These are phyloP conservation scores for Paracanthobrama guichenoti DNA, from an alignment of 2,113 vertebrate genomes.

Conservation along the genomic window DNA sequence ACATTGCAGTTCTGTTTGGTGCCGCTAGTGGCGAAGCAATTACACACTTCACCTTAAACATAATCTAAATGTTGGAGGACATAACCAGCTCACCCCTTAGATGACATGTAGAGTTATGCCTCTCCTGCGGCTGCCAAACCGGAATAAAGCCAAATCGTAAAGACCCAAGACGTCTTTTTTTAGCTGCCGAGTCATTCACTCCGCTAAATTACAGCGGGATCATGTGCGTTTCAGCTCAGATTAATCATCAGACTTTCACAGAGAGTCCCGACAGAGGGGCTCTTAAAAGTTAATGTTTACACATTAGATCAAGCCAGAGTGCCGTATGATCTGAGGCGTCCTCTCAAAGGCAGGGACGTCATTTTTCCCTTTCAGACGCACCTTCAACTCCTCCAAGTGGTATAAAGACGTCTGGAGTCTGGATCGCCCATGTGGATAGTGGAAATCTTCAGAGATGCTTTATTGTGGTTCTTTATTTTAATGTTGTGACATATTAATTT, in stretches of 20 bases:
- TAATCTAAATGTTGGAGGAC: not conserved
- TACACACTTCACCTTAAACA: not conserved
- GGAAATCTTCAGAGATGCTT: not conserved
- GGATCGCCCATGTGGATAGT: not conserved
- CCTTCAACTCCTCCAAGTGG: not conserved
- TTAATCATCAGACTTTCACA: conserved; percentile 38
- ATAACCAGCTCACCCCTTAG: not conserved
- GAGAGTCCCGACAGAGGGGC: conserved; percentile 4
- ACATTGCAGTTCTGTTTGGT: not conserved
- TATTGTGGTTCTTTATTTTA: not conserved
- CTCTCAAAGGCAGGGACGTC: not conserved
- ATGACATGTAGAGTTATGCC: not conserved
- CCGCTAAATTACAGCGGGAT: conserved; percentile 13
- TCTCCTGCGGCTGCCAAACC: conserved; percentile 23
- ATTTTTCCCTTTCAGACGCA: not conserved
- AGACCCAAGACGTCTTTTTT: conserved; percentile 14
- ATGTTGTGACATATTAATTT: not conserved
- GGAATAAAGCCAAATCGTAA: conserved; percentile 28
- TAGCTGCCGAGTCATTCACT: not conserved
- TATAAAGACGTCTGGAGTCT: not conserved
- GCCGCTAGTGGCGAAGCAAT: not conserved
- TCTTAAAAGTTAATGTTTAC: conserved; percentile 48
- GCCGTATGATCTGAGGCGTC: not conserved
- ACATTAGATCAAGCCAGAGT: conserved; percentile 26
- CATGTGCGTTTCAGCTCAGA: not conserved